Conservation (phyloP, 1,140 invertebrate genomes). For the Sarcophaga peregrina region DNA sequence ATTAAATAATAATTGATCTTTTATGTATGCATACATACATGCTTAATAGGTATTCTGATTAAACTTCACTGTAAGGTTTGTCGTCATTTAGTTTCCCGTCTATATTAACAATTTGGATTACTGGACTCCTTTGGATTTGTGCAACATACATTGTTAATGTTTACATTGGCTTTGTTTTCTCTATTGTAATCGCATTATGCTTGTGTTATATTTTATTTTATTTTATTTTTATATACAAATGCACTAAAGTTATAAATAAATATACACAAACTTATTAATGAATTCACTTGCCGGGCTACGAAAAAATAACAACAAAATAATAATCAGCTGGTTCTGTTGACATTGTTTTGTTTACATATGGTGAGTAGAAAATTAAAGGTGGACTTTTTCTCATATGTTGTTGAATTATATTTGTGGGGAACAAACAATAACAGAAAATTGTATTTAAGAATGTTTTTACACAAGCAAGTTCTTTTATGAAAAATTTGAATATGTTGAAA, state of each 20-base stretch:
- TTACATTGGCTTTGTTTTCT: too few species aligned
- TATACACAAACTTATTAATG: neutral
- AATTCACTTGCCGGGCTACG: conserved; percentile 20
- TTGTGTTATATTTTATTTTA: neutral
- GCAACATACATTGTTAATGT: too few species aligned
- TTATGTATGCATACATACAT: neutral
- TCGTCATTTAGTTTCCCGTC: neutral
- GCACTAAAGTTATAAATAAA: conserved; percentile 1
- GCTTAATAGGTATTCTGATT: neutral
- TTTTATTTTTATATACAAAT: neutral
- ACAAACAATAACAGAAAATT: too few species aligned
- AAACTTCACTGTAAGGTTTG: neutral
- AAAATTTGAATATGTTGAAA: too few species aligned
- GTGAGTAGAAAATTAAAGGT: neutral
- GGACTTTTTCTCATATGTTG: too few species aligned
- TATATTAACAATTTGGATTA: neutral
- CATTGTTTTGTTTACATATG: conserved; percentile 36
- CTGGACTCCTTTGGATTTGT: too few species aligned
- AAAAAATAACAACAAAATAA: conserved; percentile 19
- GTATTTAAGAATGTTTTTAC: too few species aligned
- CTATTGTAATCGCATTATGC: too few species aligned
- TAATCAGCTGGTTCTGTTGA: conserved; percentile 29
- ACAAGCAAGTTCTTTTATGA: too few species aligned
- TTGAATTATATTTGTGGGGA: too few species aligned
- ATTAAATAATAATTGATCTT: neutral